Evolutionary conservation across 2,888 invertebrate species (phyloP), one percentile per base, ranked within the genome.

Genomic region (Rhaphigaster nebulosa): DNA sequence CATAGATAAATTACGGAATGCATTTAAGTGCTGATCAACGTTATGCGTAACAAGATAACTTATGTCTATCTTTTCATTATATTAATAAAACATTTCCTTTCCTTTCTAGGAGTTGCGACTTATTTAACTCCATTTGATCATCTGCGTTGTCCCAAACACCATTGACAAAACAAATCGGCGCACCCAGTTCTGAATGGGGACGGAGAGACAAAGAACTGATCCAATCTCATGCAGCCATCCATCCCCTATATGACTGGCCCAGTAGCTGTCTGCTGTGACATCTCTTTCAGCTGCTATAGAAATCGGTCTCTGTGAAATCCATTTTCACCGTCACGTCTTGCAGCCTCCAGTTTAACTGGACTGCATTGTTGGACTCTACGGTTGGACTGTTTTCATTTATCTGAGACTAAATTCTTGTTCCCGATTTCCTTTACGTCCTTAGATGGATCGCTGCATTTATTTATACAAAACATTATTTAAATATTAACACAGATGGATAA

Each of bases 251-350:
- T 65, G 65, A 65, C 65, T 34, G 29, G 65, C 4, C 23, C 80
- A 80, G 26, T 6, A 4, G 41, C 80, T 80, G 80, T 80, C 80
- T 26, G 26, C 18, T 5, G 80, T 80, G 80, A 80, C 29, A 65
- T 65, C 65, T 65, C 65, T 65, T 34, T 65, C 65, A 41, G 80
- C 41, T 41, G 12, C 41, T 12, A 80, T 80, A 80, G 38, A 80
- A 80, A 80, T 80, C 80, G 80, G 41, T 20, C 10, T 26, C 80
- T 80, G 41, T 80, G 80, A 80, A 80, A 45, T 80, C 80, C 80
- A 80, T 80, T 80, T 38, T 38, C 80, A 45, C 80, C 41, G 80
- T 45, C 80, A 45, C 80, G 41, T 80, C 41, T 80, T 65, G 65
- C 65, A 29, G 34, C 65, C 29, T 65, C 65, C 65, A 65, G 65